A percentile compares a stretch with the other conserved stretches of the same genome.
These are phyloP conservation scores for Pogona vitticeps DNA, from an alignment of 2,113 vertebrate species.

Conservation along the genomic window DNA sequence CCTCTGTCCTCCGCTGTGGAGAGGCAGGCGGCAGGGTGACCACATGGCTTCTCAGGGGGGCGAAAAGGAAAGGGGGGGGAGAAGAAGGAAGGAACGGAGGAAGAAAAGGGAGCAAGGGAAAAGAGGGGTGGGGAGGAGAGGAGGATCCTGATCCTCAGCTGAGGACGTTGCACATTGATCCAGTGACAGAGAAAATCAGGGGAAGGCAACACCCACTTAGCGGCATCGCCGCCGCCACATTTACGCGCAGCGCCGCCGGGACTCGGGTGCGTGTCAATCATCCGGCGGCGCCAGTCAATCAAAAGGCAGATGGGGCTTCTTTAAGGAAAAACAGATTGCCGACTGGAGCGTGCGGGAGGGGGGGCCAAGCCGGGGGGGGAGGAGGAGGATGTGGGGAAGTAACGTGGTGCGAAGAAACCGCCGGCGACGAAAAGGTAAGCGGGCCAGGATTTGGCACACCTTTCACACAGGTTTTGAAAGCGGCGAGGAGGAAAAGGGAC, in stretches of 20 bases:
- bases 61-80: no score
- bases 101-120: constrained; percentile 58
- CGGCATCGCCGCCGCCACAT: constrained; percentile 56
- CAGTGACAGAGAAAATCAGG: constrained; percentile 87
- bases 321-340: constrained; percentile 26
- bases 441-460: no score
- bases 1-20: constrained; percentile 49
- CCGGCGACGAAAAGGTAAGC: neutral
- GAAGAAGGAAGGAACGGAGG: neutral
- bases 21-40: constrained; percentile 73
- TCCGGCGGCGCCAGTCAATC: constrained; percentile 64
- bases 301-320: constrained; percentile 51
- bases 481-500: no score
- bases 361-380: constrained; percentile 30
- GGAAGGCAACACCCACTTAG: constrained; percentile 88
- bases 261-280: constrained; percentile 61
- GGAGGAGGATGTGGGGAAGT: constrained; percentile 27
- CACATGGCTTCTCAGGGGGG: constrained; percentile 70
- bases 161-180: constrained; percentile 76
- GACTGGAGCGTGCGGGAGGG: neutral
- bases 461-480: no score
- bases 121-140: neutral
- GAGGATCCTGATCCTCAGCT: constrained; percentile 71
- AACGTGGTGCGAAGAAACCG: neutral
- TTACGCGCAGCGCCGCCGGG: constrained; percentile 74